Conservation (phyloP, 1,140 invertebrate genomes). For the Caenorhabditis briggsae region DNA sequence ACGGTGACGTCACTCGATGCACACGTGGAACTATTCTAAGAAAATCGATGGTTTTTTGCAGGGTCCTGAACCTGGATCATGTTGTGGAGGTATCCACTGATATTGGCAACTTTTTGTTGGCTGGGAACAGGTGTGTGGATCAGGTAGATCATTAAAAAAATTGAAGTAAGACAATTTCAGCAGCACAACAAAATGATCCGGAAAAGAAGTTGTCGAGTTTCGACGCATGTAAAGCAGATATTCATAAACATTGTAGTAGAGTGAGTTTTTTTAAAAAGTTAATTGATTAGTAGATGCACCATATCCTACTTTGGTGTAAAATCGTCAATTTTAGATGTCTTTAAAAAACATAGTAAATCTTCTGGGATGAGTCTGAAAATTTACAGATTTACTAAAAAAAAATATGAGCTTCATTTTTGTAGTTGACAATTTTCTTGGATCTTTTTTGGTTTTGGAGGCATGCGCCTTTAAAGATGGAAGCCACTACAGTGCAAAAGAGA, state of each 20-base stretch:
- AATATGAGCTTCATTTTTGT: no score
- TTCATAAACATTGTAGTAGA: slow-evolving; percentile 69
- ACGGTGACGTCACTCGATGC: not conserved
- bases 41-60: not conserved
- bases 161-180: not conserved
- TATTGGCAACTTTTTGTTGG: slow-evolving; percentile 10
- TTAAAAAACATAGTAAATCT: not conserved
- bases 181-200: slow-evolving; percentile 8
- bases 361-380: no score
- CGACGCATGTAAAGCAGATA: slow-evolving; percentile 67
- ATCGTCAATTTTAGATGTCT: not conserved
- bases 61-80: slow-evolving; percentile 19
- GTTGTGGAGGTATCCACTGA: slow-evolving; percentile 20
- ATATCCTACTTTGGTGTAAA: not conserved
- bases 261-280: slow-evolving; percentile 49
- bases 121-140: not conserved
- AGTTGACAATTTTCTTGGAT: no score
- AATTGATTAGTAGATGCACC: no score
- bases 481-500: no score
- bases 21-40: not conserved
- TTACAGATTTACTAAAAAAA: no score
- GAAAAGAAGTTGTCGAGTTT: slow-evolving; percentile 45
- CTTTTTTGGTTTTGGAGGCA: no score
- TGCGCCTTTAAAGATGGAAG: no score
- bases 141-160: not conserved